Evolutionary conservation across 1,140 invertebrate genomes (phyloP).

Genomic region (Contarinia nasturtii): DNA sequence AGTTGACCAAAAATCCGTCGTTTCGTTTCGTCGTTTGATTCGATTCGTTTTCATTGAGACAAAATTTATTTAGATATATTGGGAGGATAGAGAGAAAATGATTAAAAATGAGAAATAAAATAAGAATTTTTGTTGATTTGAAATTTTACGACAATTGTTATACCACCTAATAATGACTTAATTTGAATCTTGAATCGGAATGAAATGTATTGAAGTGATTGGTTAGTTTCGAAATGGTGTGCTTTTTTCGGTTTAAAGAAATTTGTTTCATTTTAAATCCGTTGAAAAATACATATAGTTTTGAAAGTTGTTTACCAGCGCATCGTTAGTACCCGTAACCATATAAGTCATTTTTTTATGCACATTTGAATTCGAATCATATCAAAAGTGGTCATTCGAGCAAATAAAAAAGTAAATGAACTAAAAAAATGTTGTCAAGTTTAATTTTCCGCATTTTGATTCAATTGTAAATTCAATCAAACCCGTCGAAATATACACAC

Average conservation of each 20-base stretch:
- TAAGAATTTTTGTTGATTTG: not conserved
- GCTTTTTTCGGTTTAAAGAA: too few species aligned
- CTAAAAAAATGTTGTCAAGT: not conserved
- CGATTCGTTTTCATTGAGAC: too few species aligned
- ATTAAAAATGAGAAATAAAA: not conserved
- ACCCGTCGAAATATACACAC: too few species aligned
- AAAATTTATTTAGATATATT: too few species aligned
- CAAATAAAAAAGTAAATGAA: not conserved
- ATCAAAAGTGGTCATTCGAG: not conserved
- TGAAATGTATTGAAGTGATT: constrained; percentile 15
- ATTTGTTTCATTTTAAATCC: too few species aligned
- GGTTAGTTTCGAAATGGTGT: not conserved
- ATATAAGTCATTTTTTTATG: not conserved
- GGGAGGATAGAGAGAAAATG: not conserved
- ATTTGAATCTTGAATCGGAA: not conserved
- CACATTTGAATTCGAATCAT: not conserved
- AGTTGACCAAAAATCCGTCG: too few species aligned
- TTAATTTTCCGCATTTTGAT: too few species aligned
- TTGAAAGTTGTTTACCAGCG: too few species aligned
- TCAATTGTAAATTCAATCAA: too few species aligned
- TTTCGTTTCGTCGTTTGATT: too few species aligned
- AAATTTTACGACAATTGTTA: not conserved
- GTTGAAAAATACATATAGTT: too few species aligned
- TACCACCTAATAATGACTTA: too few species aligned
- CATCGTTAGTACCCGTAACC: not conserved